Evolutionary conservation across 2,797 vertebrate species (phyloP).

Genomic region (Geotrypetes seraphini): DNA sequence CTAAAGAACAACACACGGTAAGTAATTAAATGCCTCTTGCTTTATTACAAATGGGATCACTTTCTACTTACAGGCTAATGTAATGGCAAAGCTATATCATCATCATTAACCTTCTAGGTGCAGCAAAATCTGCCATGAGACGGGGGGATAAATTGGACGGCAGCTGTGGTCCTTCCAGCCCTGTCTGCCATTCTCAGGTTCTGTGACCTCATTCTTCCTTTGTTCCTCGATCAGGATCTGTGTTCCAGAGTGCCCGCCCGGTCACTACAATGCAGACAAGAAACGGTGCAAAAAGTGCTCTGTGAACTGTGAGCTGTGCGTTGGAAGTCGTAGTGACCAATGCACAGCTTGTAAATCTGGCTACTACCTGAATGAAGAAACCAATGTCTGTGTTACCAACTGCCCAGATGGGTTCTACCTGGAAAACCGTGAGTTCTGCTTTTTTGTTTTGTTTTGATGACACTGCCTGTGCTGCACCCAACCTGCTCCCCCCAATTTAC

Average conservation of each 20-base stretch:
- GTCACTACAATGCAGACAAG: conserved; percentile 90
- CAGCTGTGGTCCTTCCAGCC: no score
- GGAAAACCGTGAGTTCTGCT: conserved; percentile 54
- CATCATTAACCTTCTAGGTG: no score
- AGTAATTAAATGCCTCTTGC: background rate
- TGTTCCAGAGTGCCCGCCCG: conserved; percentile 86
- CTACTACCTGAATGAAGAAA: conserved; percentile 81
- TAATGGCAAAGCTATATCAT: background rate
- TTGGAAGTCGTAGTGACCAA: conserved; percentile 86
- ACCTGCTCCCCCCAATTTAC: no score
- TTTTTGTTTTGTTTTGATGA: conserved; percentile 2
- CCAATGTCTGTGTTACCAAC: conserved; percentile 71
- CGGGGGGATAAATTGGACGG: no score
- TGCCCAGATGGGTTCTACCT: conserved; percentile 85
- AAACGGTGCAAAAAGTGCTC: conserved; percentile 95
- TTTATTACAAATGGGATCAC: background rate
- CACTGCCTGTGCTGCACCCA: no score
- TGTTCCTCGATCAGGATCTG: conserved; percentile 63
- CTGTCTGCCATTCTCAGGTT: no score
- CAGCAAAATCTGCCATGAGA: no score
- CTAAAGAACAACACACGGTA: conserved; percentile 96
- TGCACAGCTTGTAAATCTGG: conserved; percentile 84
- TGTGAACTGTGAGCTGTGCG: conserved; percentile 80
- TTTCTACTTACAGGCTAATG: background rate
- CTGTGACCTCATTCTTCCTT: background rate